phyloP scores from a whole-genome alignment of 2,797 vertebrate species.

The Brachyalestes nurse region DNA sequence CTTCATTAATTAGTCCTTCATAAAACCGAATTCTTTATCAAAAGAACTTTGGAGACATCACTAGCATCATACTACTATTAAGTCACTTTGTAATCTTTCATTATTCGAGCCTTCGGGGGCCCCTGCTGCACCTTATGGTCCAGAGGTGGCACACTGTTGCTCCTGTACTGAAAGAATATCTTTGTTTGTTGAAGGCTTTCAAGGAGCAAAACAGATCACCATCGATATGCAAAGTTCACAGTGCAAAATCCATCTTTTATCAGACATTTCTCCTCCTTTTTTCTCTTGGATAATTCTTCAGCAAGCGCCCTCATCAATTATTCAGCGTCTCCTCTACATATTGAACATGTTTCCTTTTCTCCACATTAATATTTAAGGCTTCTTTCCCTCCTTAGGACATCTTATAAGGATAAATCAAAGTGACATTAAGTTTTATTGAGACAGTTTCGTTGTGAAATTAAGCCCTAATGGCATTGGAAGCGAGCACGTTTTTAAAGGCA shows the following conservation, averaged over 20 bases:
- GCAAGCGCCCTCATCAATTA: constrained; percentile 71
- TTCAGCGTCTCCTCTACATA: constrained; percentile 75
- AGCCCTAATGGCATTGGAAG: constrained; percentile 48
- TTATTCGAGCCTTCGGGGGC: constrained; percentile 46
- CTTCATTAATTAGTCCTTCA: constrained; percentile 59
- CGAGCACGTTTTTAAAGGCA: constrained; percentile 28
- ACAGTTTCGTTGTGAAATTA: constrained; percentile 50
- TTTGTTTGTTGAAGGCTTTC: neutral
- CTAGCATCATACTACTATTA: constrained; percentile 24
- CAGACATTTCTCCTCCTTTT: constrained; percentile 32
- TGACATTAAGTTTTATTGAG: constrained; percentile 60
- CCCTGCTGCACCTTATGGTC: constrained; percentile 11
- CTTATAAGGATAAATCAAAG: constrained; percentile 74
- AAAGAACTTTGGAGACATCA: constrained; percentile 37
- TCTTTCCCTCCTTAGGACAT: constrained; percentile 63
- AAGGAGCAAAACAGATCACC: neutral
- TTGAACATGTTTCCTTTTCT: constrained; percentile 80
- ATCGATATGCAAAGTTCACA: neutral
- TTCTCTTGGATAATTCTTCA: constrained; percentile 66
- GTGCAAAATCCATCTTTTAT: constrained; percentile 9
- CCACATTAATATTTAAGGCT: constrained; percentile 73
- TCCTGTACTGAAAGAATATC: too few relatives aligned
- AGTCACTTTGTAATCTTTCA: constrained; percentile 57
- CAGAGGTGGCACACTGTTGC: neutral
- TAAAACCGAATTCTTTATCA: constrained; percentile 61